Percentiles rank a stretch among this genome's conserved stretches.
Evolutionary conservation across 2,113 vertebrate species (phyloP).

Genomic region (Hemicordylus capensis): DNA sequence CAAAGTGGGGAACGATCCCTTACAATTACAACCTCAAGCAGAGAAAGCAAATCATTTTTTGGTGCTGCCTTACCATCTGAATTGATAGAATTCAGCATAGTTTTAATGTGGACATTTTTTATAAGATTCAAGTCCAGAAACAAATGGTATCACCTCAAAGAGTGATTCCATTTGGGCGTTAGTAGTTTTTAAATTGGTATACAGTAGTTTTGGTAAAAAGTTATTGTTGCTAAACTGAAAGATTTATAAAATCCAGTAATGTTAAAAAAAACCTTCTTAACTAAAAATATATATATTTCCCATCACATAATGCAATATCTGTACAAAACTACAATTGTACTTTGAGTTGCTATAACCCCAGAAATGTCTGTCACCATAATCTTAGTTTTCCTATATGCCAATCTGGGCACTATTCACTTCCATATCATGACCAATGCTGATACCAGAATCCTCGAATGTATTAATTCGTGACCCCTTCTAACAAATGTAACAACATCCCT

Average conservation of each 20-base stretch:
- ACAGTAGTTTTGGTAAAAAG: neutral
- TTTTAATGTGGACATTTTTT: constrained; percentile 20
- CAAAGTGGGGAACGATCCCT: neutral
- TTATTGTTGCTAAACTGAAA: neutral
- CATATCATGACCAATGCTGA: neutral
- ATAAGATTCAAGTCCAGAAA: neutral
- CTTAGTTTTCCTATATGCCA: neutral
- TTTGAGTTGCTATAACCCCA: neutral
- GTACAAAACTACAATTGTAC: constrained; percentile 21
- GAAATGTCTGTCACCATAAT: neutral
- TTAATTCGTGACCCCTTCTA: neutral
- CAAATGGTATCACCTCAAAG: neutral
- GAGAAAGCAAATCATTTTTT: neutral
- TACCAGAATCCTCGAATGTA: neutral
- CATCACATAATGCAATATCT: neutral
- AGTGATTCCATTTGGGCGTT: too few species aligned
- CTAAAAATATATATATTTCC: too few species aligned
- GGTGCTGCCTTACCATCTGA: neutral
- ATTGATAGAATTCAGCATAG: neutral
- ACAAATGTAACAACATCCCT: neutral
- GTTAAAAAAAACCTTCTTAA: neutral
- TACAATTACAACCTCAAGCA: neutral
- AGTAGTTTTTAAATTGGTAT: too few species aligned
- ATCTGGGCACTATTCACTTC: neutral
- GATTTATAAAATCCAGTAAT: neutral